Conservation (phyloP, 2,888 invertebrate genomes). For the Saturnia japonica region DNA sequence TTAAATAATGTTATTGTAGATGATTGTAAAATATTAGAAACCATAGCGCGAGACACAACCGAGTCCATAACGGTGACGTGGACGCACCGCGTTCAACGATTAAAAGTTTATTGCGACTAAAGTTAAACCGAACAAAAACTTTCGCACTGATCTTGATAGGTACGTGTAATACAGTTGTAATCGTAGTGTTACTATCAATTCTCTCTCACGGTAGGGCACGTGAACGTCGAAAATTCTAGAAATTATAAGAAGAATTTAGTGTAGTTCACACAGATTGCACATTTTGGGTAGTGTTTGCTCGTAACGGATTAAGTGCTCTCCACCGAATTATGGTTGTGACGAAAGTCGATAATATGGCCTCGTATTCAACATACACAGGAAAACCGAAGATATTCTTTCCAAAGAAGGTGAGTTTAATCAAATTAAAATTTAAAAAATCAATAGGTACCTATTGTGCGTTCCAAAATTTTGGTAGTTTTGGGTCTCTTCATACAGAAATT, state of each 20-base stretch:
- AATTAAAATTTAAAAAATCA: background rate
- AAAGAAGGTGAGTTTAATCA: slow-evolving; percentile 68
- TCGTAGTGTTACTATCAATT: slow-evolving; percentile 56
- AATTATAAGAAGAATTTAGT: slow-evolving; percentile 43
- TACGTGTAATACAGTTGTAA: slow-evolving; percentile 54
- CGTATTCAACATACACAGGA: slow-evolving; percentile 77
- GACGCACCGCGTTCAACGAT: slow-evolving; percentile 68
- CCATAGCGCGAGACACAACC: slow-evolving; percentile 45
- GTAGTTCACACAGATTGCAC: slow-evolving; percentile 47
- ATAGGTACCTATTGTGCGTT: background rate
- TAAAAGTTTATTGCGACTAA: slow-evolving; percentile 74
- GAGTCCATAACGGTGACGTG: slow-evolving; percentile 69
- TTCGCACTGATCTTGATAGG: slow-evolving; percentile 58
- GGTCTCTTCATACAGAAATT: background rate
- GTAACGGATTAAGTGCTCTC: slow-evolving; percentile 60
- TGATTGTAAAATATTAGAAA: slow-evolving; percentile 39
- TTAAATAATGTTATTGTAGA: slow-evolving; percentile 55
- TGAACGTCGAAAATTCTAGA: slow-evolving; percentile 75
- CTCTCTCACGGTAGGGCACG: slow-evolving; percentile 55
- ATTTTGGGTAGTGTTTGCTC: slow-evolving; percentile 62
- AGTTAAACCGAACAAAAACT: slow-evolving; percentile 66
- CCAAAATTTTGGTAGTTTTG: background rate
- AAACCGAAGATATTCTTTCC: slow-evolving; percentile 79
- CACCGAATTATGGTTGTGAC: slow-evolving; percentile 78
- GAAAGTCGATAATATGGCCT: slow-evolving; percentile 78